These are phyloP conservation scores for Macrobrachium rosenbergii DNA, from an alignment of 1,140 invertebrate species.

Conservation along the genomic window DNA sequence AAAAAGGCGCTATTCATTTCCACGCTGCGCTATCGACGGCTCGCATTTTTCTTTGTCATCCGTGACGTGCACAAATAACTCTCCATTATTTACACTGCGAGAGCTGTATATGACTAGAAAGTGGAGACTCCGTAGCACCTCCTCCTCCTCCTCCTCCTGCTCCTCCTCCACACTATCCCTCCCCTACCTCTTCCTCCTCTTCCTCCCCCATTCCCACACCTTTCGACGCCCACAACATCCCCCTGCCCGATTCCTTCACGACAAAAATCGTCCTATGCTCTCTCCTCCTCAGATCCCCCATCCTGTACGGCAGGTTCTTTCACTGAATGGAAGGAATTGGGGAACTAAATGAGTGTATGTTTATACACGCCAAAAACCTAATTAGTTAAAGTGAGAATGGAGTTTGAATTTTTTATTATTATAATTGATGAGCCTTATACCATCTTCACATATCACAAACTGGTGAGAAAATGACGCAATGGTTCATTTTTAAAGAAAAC, in stretches of 20 bases:
- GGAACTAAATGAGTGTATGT: too few relatives aligned
- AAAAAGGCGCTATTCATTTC: constrained; percentile 64
- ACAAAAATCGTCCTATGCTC: too few relatives aligned
- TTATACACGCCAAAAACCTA: too few relatives aligned
- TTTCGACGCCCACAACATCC: neutral
- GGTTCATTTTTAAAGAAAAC: too few relatives aligned
- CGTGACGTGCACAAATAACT: constrained; percentile 63
- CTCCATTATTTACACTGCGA: constrained; percentile 63
- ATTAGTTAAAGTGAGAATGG: too few relatives aligned
- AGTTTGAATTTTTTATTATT: too few relatives aligned
- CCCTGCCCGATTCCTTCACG: neutral
- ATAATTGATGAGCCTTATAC: too few relatives aligned
- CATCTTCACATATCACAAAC: too few relatives aligned
- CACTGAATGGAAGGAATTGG: too few relatives aligned
- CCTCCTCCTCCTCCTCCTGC: neutral
- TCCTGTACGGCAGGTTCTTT: neutral
- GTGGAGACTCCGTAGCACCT: neutral
- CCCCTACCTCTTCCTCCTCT: neutral
- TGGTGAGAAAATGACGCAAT: too few relatives aligned
- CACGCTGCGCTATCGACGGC: constrained; percentile 61
- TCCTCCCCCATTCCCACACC: neutral
- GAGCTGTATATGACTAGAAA: constrained; percentile 60
- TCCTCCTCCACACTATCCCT: neutral
- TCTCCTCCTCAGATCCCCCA: neutral
- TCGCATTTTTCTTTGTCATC: constrained; percentile 62